Evolutionary conservation across 2,888 invertebrate genomes (phyloP), one percentile per base, ranked within the genome.

Genomic region (Mantis religiosa): DNA sequence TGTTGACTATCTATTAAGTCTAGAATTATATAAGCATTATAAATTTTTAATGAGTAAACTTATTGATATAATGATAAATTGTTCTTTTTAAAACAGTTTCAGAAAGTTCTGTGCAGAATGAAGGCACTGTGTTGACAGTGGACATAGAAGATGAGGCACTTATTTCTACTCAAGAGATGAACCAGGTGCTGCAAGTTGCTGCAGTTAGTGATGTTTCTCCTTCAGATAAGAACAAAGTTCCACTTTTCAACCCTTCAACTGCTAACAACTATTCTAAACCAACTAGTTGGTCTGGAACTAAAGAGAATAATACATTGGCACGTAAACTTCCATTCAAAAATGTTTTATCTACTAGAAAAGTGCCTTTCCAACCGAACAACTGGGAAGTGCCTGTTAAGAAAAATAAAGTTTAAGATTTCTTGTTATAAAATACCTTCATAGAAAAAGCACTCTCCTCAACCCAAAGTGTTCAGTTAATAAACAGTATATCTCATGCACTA

Each of bases 91-190:
- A 2, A 1, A 15, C 6, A 25, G 25, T 71, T 71, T 25, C 54
- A 71, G 54, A 71, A 15, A 83, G 3, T 4, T 1, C 15, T 83
- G 1, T 83, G 12, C 83, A 83, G 83, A 28, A 28, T 28, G 83
- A 15, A 28, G 81, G 30, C 71, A 81, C 2, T 28, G 27, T 25
- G 25, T 14, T 25, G 34, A 20, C 30, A 84, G 12, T 84, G 28
- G 84, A 85, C n/a, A 47, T 85, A 20, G 82, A 87, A 34, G 87
- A 87, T 87, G 87, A 87, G 14, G 28, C 87, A 34, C 82, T 87
- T 2, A 87, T 87, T 82, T 87, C 82, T 54, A 87, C 87, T 4
- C 87, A 87, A 27, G 86, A 86, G 20, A 27, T 87, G 82, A 41
- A 87, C 27, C 28, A 27, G 28, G 25, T 34, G 87, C 41, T 87